Evolutionary conservation across 1,140 invertebrate species (phyloP).

Genomic region (Acromyrmex charruanus): DNA sequence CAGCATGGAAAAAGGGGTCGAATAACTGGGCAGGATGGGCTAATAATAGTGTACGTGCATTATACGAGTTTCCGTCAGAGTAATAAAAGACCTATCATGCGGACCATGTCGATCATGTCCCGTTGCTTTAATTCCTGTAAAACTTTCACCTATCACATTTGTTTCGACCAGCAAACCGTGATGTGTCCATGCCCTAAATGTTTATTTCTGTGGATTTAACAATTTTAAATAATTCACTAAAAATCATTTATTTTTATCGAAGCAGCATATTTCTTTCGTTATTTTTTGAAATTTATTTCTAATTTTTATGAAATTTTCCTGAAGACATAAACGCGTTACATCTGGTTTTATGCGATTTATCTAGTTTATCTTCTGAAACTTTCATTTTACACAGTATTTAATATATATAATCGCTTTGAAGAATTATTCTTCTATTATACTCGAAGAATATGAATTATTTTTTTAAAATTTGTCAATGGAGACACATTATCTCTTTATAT

Average conservation of each 20-base stretch:
- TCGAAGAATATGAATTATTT: background rate
- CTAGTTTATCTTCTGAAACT: background rate
- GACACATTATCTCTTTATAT: background rate
- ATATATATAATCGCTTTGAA: background rate
- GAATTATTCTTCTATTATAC: background rate
- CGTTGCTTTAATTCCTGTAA: slow-evolving; percentile 17
- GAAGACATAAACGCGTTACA: background rate
- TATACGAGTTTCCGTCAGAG: background rate
- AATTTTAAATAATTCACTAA: slow-evolving; percentile 3
- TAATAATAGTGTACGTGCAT: slow-evolving; percentile 16
- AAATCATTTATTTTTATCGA: background rate
- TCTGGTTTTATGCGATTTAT: background rate
- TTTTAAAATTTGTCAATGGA: background rate
- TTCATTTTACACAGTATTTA: background rate
- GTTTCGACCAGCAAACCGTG: background rate
- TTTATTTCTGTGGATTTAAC: background rate
- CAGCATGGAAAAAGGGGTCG: background rate
- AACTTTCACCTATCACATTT: background rate
- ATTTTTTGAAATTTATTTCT: background rate
- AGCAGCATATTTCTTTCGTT: background rate
- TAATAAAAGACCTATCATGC: slow-evolving; percentile 6
- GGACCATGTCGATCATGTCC: background rate
- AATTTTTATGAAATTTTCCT: background rate
- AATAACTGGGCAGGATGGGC: background rate
- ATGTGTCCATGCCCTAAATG: background rate